Conservation (phyloP, 2,113 vertebrate genomes). For the Ochotona princeps region DNA sequence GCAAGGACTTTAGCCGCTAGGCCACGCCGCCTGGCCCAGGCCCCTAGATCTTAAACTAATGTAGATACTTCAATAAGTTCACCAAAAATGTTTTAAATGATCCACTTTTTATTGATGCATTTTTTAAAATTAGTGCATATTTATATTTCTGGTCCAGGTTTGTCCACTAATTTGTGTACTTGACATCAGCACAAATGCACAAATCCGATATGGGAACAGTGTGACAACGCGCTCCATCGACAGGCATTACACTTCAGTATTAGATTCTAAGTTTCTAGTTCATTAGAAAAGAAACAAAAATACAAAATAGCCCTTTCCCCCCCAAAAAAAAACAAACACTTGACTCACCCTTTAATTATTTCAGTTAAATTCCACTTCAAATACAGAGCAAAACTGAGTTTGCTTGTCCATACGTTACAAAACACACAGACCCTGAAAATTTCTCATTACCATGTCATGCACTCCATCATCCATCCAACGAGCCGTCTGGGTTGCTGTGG, state of each 20-base stretch:
- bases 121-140: too few relatives aligned
- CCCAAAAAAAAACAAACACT: neutral
- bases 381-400: neutral
- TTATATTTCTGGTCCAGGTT: neutral
- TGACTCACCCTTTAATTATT: neutral
- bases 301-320: neutral
- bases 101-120: too few relatives aligned
- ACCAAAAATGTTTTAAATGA: too few relatives aligned
- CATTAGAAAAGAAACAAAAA: neutral
- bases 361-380: neutral
- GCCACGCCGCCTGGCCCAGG: too few relatives aligned
- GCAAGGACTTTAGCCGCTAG: too few relatives aligned
- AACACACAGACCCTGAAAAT: neutral
- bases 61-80: too few relatives aligned
- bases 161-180: neutral
- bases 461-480: neutral
- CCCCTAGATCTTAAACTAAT: too few relatives aligned
- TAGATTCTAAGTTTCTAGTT: neutral
- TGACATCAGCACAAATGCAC: neutral
- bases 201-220: neutral
- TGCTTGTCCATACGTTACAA: neutral
- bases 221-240: neutral
- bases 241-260: neutral
- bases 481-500: too few relatives aligned
- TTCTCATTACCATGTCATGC: accelerated